Conservation (phyloP, 2,888 invertebrate genomes). For the Drepana falcataria region DNA sequence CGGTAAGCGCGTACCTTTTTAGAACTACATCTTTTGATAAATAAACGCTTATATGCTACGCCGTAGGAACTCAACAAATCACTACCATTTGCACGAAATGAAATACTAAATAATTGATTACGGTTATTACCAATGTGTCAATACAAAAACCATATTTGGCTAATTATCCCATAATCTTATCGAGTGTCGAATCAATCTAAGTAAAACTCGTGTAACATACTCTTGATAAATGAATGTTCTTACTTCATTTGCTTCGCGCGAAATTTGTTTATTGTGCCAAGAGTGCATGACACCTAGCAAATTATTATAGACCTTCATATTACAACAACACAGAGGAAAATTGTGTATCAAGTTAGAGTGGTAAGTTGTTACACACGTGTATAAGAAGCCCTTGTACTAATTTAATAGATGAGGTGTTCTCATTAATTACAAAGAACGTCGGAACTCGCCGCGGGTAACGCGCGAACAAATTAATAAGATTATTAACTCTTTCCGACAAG, state of each 20-base stretch:
- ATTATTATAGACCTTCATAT: conserved; percentile 26
- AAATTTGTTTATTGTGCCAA: conserved; percentile 73
- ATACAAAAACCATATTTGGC: conserved; percentile 4
- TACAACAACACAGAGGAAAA: conserved; percentile 12
- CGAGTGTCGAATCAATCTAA: conserved; percentile 39
- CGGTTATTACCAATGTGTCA: too few species aligned
- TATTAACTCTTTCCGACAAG: conserved; percentile 75
- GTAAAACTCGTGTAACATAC: conserved; percentile 29
- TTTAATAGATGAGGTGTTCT: conserved; percentile 78
- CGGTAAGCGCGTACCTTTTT: too few species aligned
- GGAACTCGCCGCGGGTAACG: conserved; percentile 59
- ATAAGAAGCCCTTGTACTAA: conserved; percentile 69
- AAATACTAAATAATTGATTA: too few species aligned
- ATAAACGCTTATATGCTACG: too few species aligned
- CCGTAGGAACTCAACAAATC: too few species aligned
- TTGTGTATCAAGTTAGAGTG: conserved; percentile 38
- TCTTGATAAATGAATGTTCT: conserved; percentile 74
- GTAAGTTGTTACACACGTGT: conserved; percentile 53
- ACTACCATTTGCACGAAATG: too few species aligned
- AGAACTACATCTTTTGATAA: too few species aligned
- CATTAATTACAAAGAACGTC: conserved; percentile 78
- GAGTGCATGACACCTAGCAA: conserved; percentile 48
- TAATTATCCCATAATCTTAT: conserved; percentile 12
- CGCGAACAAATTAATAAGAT: conserved; percentile 72
- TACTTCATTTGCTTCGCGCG: conserved; percentile 67